These are phyloP conservation scores for Melanerpes aurifrons DNA, from an alignment of 2,113 vertebrate genomes.

Conservation along the genomic window DNA sequence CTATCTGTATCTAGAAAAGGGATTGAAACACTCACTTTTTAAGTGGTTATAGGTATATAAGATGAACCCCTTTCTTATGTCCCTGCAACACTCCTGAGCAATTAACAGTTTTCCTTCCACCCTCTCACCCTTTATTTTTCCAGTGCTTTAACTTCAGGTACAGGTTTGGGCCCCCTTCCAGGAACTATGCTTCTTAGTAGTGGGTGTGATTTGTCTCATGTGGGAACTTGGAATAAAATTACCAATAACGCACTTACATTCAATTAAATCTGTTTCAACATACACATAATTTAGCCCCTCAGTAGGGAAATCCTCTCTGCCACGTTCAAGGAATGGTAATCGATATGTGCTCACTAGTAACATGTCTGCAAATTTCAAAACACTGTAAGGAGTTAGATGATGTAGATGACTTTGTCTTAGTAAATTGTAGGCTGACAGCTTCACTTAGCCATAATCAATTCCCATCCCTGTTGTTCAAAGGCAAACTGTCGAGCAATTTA, in stretches of 20 bases:
- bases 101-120: neutral
- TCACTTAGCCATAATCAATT: conserved; percentile 7
- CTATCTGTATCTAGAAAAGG: neutral
- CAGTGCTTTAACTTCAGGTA: neutral
- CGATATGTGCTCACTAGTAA: neutral
- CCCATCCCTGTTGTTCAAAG: neutral
- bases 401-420: conserved; percentile 48
- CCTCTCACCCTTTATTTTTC: neutral
- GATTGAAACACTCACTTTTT: neutral
- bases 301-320: conserved; percentile 35
- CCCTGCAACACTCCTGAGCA: neutral
- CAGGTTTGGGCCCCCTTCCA: neutral
- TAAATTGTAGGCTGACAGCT: conserved; percentile 39
- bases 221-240: conserved; percentile 30
- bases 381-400: neutral
- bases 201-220: conserved; percentile 9
- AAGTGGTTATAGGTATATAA: neutral
- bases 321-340: neutral
- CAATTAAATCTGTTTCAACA: conserved; percentile 38
- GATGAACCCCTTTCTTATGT: neutral
- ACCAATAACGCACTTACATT: conserved; percentile 15
- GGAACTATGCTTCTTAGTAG: neutral
- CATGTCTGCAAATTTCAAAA: conserved; percentile 30
- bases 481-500: neutral
- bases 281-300: conserved; percentile 18